Percentiles rank a stretch among this genome's conserved stretches.
These are phyloP conservation scores for Anagrus nilaparvatae DNA, from an alignment of 1,140 invertebrate species.

Conservation along the genomic window DNA sequence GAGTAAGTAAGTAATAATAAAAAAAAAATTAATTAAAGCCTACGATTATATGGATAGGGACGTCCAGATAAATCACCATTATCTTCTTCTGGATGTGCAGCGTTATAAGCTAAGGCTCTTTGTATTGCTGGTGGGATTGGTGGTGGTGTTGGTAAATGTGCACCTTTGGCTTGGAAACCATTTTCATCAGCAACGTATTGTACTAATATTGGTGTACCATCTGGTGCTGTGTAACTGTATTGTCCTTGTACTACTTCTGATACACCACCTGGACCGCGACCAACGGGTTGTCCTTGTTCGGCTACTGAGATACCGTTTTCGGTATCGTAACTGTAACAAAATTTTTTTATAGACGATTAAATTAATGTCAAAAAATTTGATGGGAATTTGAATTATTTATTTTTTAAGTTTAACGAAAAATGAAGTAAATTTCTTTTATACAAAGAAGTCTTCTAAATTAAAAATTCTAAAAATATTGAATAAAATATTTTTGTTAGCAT, in stretches of 20 bases:
- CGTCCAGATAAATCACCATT: conserved; percentile 19
- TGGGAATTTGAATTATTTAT: background rate
- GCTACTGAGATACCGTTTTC: conserved; percentile 44
- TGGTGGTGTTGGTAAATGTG: conserved; percentile 68
- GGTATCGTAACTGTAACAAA: conserved; percentile 43
- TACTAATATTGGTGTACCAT: conserved; percentile 64
- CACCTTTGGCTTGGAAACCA: conserved; percentile 61
- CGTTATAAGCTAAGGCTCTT: conserved; percentile 38
- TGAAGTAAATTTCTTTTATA: no score
- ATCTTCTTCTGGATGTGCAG: conserved; percentile 39
- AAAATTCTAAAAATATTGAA: no score
- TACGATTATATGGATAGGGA: no score
- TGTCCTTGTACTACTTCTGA: conserved; percentile 59
- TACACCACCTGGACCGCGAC: conserved; percentile 42
- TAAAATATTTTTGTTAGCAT: no score
- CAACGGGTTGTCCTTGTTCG: conserved; percentile 47
- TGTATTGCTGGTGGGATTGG: conserved; percentile 51
- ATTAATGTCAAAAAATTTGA: conserved; percentile 1
- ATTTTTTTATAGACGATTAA: no score
- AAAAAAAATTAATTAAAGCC: no score
- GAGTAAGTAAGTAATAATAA: no score
- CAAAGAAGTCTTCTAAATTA: no score
- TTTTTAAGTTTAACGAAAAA: background rate
- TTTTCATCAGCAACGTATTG: conserved; percentile 70
- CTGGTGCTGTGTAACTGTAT: conserved; percentile 72